Percentiles rank a stretch among this genome's conserved stretches.
These are phyloP conservation scores for Harpagus bidentatus DNA, from an alignment of 2,113 vertebrate genomes.

Conservation along the genomic window DNA sequence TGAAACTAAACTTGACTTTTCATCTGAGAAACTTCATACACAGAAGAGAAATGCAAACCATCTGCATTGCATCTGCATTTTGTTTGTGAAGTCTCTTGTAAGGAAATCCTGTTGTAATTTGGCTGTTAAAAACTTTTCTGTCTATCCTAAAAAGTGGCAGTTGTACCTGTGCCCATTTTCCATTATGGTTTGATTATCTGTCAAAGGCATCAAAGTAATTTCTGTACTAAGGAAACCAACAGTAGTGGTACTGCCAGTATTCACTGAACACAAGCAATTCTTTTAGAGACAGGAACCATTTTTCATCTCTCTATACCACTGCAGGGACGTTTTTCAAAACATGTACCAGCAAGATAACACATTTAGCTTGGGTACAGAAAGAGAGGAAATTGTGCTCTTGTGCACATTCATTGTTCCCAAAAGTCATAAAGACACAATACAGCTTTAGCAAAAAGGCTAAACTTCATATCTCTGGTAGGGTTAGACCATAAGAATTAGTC, in stretches of 20 bases:
- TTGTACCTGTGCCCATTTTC: constrained; percentile 62
- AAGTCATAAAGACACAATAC: constrained; percentile 17
- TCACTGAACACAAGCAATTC: neutral
- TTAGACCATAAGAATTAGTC: neutral
- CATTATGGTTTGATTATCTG: constrained; percentile 57
- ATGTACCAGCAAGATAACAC: constrained; percentile 42
- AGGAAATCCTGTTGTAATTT: constrained; percentile 31
- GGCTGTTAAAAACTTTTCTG: neutral
- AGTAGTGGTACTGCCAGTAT: constrained; percentile 10
- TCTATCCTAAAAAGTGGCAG: neutral
- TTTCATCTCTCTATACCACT: neutral
- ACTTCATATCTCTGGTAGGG: neutral
- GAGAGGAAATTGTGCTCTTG: constrained; percentile 22
- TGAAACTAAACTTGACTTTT: neutral
- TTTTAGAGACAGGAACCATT: constrained; percentile 19
- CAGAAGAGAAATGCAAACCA: neutral
- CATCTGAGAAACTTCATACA: neutral
- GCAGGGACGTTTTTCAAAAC: constrained; percentile 1
- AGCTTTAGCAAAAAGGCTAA: neutral
- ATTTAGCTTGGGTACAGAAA: neutral
- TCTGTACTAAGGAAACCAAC: constrained; percentile 48
- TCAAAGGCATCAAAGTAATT: constrained; percentile 34
- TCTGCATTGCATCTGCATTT: neutral
- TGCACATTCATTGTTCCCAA: neutral
- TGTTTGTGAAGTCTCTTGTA: neutral